These are phyloP conservation scores for Battus philenor DNA, from an alignment of 1,140 invertebrate species.

Conservation along the genomic window DNA sequence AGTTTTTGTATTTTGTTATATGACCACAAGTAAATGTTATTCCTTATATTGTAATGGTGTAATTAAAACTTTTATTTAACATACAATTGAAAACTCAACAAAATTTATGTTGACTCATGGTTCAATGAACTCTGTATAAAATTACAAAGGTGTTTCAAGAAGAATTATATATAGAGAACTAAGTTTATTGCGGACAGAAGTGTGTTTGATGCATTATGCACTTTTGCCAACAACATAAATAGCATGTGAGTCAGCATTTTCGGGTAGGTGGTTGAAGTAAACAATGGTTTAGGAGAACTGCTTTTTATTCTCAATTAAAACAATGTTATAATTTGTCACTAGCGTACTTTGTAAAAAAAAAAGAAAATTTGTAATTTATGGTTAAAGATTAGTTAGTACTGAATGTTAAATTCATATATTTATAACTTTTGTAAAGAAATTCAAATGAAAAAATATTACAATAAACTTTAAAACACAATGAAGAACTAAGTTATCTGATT, in stretches of 20 bases:
- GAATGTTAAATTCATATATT: constrained; percentile 37
- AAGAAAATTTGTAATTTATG: constrained; percentile 47
- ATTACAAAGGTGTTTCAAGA: too few species aligned
- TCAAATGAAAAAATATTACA: constrained; percentile 19
- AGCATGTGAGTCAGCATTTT: constrained; percentile 13
- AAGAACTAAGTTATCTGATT: constrained; percentile 1
- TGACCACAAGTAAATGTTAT: too few species aligned
- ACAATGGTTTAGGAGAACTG: constrained; percentile 55
- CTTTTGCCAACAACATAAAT: background rate
- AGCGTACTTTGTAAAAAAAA: constrained; percentile 67
- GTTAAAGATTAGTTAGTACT: constrained; percentile 55
- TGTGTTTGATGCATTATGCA: too few species aligned
- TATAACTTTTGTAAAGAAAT: constrained; percentile 22
- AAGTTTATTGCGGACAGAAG: too few species aligned
- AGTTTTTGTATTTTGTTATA: too few species aligned
- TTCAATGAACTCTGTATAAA: too few species aligned
- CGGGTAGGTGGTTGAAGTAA: constrained; percentile 35
- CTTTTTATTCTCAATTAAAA: constrained; percentile 72
- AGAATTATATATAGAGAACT: too few species aligned
- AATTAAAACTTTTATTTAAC: too few species aligned
- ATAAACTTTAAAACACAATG: background rate
- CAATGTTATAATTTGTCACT: constrained; percentile 73
- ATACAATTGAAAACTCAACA: too few species aligned
- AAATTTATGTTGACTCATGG: too few species aligned
- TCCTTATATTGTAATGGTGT: too few species aligned